phyloP scores from a whole-genome alignment of 1,140 invertebrate species.

The Sitophilus oryzae region DNA sequence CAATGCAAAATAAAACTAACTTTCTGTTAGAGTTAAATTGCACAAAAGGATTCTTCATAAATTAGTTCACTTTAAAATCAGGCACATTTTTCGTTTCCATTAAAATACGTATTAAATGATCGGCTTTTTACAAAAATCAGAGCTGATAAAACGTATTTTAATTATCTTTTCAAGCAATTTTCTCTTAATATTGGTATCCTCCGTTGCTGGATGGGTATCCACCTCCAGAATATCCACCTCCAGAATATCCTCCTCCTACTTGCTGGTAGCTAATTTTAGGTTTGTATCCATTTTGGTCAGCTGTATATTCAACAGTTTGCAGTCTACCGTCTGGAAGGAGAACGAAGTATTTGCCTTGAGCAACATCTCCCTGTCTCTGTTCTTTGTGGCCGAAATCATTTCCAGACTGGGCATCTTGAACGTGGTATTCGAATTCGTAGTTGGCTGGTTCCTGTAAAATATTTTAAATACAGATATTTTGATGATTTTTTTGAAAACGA shows the following conservation, averaged over 20 bases:
- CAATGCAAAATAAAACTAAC: no score
- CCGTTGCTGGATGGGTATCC: constrained; percentile 34
- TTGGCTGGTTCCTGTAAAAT: constrained; percentile 55
- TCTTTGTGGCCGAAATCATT: constrained; percentile 70
- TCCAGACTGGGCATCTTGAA: constrained; percentile 61
- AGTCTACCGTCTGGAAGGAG: constrained; percentile 69
- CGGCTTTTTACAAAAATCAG: no score
- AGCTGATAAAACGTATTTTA: no score
- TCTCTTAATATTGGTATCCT: constrained; percentile 28
- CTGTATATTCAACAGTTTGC: constrained; percentile 71
- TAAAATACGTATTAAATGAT: no score
- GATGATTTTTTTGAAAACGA: background rate
- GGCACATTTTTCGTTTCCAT: no score
- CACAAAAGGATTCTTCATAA: no score
- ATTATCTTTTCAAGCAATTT: no score
- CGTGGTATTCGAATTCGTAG: constrained; percentile 69
- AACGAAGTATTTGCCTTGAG: constrained; percentile 65
- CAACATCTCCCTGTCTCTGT: constrained; percentile 58
- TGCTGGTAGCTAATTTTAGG: constrained; percentile 69
- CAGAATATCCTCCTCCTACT: constrained; percentile 47
- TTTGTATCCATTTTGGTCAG: constrained; percentile 69
- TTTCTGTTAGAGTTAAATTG: background rate
- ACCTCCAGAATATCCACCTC: constrained; percentile 30
- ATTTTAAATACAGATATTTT: constrained; percentile 9
- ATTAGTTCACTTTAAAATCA: no score